Percentiles rank a stretch among this genome's conserved stretches.
phyloP scores from a whole-genome alignment of 2,888 invertebrate genomes.

The Dicyrtoma fusca region DNA sequence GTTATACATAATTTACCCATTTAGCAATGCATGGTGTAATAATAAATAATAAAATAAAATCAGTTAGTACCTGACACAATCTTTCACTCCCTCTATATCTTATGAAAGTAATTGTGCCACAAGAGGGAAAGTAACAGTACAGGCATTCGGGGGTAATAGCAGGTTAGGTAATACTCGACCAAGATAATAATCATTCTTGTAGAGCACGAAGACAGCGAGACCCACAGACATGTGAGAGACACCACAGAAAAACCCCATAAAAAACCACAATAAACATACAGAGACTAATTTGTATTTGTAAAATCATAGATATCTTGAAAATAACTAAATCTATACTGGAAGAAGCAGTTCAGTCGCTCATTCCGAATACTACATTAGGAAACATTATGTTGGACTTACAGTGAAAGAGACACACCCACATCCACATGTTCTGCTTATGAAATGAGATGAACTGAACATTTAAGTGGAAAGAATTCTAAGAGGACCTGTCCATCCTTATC shows the following conservation, averaged over 20 bases:
- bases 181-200: not conserved
- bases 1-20: no score
- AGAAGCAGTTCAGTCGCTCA: not conserved
- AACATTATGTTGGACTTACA: not conserved
- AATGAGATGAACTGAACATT: conserved; percentile 26
- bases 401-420: conserved; percentile 25
- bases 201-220: no score
- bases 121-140: not conserved
- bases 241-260: not conserved
- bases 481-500: conserved; percentile 31
- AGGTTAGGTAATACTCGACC: not conserved
- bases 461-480: conserved; percentile 25
- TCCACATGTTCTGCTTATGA: not conserved
- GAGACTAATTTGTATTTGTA: not conserved
- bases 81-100: no score
- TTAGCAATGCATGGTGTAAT: no score
- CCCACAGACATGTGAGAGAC: not conserved
- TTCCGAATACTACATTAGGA: not conserved
- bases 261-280: not conserved
- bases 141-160: not conserved
- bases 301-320: conserved; percentile 3
- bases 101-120: no score
- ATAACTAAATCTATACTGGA: not conserved
- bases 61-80: no score
- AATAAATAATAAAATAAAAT: no score